Evolutionary conservation across 2,888 invertebrate genomes (phyloP).

Genomic region (Tribolium freemani): DNA sequence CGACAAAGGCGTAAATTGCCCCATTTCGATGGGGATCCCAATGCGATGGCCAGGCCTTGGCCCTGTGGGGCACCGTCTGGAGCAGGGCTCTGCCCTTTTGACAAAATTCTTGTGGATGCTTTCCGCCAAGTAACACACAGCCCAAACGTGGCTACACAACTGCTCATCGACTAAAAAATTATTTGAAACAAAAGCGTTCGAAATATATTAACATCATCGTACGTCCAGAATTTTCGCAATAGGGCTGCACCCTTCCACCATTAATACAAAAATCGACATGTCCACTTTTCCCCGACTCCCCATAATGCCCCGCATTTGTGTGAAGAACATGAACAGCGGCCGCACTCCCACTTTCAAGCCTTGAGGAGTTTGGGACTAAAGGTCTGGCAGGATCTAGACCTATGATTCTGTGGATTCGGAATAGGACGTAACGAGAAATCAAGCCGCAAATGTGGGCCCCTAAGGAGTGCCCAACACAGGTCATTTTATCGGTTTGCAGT

Average conservation of each 20-base stretch:
- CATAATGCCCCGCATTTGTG: conserved; percentile 85
- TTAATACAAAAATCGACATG: conserved; percentile 87
- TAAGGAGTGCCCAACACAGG: conserved; percentile 82
- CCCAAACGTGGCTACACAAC: conserved; percentile 85
- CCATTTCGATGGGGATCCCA: conserved; percentile 75
- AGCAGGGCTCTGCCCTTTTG: conserved; percentile 78
- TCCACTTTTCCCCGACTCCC: conserved; percentile 80
- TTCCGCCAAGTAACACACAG: conserved; percentile 85
- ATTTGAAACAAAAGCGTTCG: background rate
- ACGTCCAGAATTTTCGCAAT: conserved; percentile 80
- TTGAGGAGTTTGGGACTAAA: conserved; percentile 72
- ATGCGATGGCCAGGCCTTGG: conserved; percentile 71
- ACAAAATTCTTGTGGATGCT: conserved; percentile 74
- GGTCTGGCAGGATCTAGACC: conserved; percentile 84
- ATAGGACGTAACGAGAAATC: conserved; percentile 79
- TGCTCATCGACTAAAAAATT: conserved; percentile 73
- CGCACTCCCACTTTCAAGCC: conserved; percentile 80
- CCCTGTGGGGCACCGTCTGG: conserved; percentile 79
- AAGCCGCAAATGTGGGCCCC: conserved; percentile 84
- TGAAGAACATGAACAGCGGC: conserved; percentile 84
- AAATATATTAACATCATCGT: conserved; percentile 60
- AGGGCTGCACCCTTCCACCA: conserved; percentile 83
- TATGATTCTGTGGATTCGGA: conserved; percentile 81
- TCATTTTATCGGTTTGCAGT: conserved; percentile 75
- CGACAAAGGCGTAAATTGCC: conserved; percentile 81